phyloP scores from a whole-genome alignment of 2,113 vertebrate species.

The Engystomops pustulosus region DNA sequence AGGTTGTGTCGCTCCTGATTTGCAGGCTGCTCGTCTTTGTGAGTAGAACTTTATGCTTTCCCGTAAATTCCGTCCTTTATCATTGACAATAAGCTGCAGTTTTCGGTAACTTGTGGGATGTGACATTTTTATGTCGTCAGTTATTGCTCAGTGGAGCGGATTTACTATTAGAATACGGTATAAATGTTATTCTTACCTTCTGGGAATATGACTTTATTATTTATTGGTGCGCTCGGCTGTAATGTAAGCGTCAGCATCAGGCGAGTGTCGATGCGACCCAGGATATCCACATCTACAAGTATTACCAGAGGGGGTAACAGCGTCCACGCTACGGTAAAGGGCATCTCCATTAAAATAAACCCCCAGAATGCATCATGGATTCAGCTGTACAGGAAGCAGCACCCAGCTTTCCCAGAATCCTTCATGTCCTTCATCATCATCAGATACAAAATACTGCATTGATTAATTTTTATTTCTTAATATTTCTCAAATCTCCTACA shows the following conservation, averaged over 20 bases:
- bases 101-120: background rate
- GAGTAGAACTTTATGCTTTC: background rate
- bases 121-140: constrained; percentile 19
- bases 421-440: too few species aligned
- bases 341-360: background rate
- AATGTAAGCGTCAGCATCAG: constrained; percentile 17
- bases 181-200: constrained; percentile 20
- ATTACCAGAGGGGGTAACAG: background rate
- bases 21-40: background rate
- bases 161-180: constrained; percentile 36
- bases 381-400: background rate
- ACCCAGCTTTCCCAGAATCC: too few species aligned
- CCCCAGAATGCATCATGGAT: background rate
- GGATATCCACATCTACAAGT: background rate
- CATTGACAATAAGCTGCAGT: background rate
- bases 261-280: background rate
- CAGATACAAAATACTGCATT: too few species aligned
- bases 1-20: too few species aligned
- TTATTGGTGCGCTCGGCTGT: background rate
- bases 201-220: constrained; percentile 44
- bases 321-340: background rate
- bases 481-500: too few species aligned
- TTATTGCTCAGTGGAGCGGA: constrained; percentile 44
- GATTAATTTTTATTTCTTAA: too few species aligned
- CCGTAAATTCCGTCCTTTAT: background rate